Conservation (phyloP, 2,888 invertebrate genomes). For the Euplexia lucipara region DNA sequence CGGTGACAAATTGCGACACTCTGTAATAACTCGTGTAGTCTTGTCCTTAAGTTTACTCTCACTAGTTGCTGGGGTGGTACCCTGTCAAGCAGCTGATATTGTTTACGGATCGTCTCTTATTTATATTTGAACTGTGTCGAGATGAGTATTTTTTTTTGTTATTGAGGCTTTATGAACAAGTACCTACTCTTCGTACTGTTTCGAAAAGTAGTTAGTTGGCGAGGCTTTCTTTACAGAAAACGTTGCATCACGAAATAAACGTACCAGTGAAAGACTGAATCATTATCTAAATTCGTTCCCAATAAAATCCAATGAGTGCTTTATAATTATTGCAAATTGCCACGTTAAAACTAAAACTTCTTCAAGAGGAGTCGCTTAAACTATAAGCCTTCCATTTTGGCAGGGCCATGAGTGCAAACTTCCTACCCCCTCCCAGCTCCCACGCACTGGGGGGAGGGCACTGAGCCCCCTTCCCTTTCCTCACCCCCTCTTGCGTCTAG, state of each 20-base stretch:
- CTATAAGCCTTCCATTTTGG: slow-evolving; percentile 73
- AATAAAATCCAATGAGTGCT: slow-evolving; percentile 43
- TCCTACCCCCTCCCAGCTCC: slow-evolving; percentile 67
- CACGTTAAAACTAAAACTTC: slow-evolving; percentile 58
- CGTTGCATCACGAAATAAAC: slow-evolving; percentile 2
- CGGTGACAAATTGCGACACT: slow-evolving; percentile 47
- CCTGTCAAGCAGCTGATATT: slow-evolving; percentile 34
- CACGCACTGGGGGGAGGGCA: slow-evolving; percentile 67
- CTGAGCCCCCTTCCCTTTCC: slow-evolving; percentile 54
- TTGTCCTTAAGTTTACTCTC: slow-evolving; percentile 37
- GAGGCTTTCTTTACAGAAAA: background rate
- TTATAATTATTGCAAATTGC: slow-evolving; percentile 56
- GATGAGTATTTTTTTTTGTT: background rate
- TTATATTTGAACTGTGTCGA: background rate
- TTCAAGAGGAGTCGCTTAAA: slow-evolving; percentile 61
- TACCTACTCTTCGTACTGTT: background rate
- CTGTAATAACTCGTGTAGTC: slow-evolving; percentile 44
- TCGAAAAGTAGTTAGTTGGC: background rate
- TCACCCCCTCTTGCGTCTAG: slow-evolving; percentile 78
- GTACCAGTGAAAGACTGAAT: background rate
- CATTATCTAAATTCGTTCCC: slow-evolving; percentile 25
- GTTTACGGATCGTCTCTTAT: slow-evolving; percentile 13
- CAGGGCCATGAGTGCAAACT: slow-evolving; percentile 79
- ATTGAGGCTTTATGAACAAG: background rate
- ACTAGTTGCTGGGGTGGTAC: slow-evolving; percentile 27